These are phyloP conservation scores for Notolabrus celidotus DNA, from an alignment of 2,797 vertebrate species.

Conservation along the genomic window DNA sequence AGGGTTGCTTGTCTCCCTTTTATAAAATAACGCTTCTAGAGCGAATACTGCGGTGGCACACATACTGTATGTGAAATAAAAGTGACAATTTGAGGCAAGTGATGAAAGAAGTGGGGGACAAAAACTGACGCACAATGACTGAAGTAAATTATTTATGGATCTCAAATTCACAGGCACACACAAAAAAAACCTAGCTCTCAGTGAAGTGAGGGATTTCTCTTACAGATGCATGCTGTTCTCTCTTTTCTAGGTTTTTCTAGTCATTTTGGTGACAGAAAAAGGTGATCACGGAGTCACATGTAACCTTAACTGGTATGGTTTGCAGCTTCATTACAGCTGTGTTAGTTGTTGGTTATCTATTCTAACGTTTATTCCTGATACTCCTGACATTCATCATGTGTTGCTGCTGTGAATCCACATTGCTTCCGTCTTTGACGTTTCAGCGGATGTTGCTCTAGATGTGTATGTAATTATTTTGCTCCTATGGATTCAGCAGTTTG, in stretches of 20 bases:
- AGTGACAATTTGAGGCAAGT: conserved; percentile 30
- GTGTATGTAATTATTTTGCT: not conserved
- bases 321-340: conserved; percentile 3
- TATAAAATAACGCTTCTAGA: too few relatives aligned
- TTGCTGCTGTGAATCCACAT: not conserved
- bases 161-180: conserved; percentile 31
- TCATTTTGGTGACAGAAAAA: conserved; percentile 2
- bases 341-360: not conserved
- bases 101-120: conserved; percentile 28
- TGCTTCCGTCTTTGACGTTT: conserved; percentile 2
- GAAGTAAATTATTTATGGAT: conserved; percentile 47
- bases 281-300: not conserved
- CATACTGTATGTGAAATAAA: conserved; percentile 24
- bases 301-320: conserved; percentile 24
- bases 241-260: not conserved
- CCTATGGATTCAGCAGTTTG: conserved; percentile 17
- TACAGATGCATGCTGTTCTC: conserved; percentile 12
- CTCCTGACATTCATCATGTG: conserved; percentile 21
- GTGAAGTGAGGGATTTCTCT: not conserved
- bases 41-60: conserved; percentile 3
- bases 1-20: too few relatives aligned
- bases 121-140: conserved; percentile 42
- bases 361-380: not conserved
- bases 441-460: conserved; percentile 12
- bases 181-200: conserved; percentile 24